Percentiles rank a stretch among this genome's conserved stretches.
Conservation (phyloP, 2,888 invertebrate species). For the Drosophila mimetica region DNA sequence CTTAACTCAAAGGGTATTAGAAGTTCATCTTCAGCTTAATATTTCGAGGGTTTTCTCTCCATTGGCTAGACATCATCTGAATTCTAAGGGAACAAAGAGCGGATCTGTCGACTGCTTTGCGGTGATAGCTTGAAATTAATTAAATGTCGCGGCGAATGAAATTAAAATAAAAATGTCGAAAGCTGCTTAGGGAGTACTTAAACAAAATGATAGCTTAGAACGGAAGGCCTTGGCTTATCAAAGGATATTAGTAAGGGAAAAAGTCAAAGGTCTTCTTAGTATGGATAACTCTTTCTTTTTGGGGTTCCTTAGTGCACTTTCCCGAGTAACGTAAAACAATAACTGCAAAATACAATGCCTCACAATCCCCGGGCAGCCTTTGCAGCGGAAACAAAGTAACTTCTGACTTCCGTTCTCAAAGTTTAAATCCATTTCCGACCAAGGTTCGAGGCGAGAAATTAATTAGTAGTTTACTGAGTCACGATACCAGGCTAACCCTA, state of each 20-base stretch:
- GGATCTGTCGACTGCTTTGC: constrained; percentile 58
- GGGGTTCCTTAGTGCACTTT: constrained; percentile 30
- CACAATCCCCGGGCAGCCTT: constrained; percentile 45
- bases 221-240: constrained; percentile 25
- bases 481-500: constrained; percentile 47
- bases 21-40: neutral
- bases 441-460: constrained; percentile 60
- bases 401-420: constrained; percentile 71
- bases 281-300: neutral
- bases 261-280: neutral
- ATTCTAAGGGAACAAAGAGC: constrained; percentile 45
- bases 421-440: constrained; percentile 77
- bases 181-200: constrained; percentile 7
- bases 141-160: constrained; percentile 72
- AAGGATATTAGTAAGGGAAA: constrained; percentile 41
- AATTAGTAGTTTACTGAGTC: constrained; percentile 69
- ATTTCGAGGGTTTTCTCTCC: constrained; percentile 29
- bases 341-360: too few species aligned
- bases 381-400: constrained; percentile 59
- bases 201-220: neutral
- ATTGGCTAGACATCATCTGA: constrained; percentile 66
- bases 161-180: constrained; percentile 56
- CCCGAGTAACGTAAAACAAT: neutral
- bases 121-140: constrained; percentile 83
- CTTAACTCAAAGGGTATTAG: neutral